Conservation (phyloP, 30 jellyfish, hydroid and myxozoan genomes). For the Morbakka virulenta region DNA sequence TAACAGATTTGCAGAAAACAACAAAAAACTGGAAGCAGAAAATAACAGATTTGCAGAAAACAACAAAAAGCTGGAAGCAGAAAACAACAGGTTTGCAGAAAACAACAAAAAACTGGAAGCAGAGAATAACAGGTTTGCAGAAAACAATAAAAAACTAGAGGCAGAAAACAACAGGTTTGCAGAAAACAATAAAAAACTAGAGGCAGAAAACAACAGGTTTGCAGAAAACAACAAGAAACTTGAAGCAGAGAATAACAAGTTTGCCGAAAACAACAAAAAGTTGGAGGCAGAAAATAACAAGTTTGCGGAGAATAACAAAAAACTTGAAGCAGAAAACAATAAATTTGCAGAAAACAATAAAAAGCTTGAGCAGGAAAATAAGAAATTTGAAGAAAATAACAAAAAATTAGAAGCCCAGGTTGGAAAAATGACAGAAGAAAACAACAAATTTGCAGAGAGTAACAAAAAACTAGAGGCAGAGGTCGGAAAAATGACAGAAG, state of each 20-base stretch:
- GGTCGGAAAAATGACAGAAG: constrained; percentile 68
- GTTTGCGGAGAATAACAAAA: constrained; percentile 64
- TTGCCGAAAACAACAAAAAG: constrained; percentile 48
- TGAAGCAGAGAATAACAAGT: constrained; percentile 61
- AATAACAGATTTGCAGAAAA: constrained; percentile 78
- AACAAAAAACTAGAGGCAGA: constrained; percentile 74
- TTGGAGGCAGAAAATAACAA: constrained; percentile 82
- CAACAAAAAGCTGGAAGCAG: constrained; percentile 76
- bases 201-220: constrained; percentile 59
- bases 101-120: constrained; percentile 63
- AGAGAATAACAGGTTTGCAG: constrained; percentile 78
- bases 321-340: constrained; percentile 64
- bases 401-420: constrained; percentile 62
- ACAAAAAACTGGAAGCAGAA: constrained; percentile 76
- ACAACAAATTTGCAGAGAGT: constrained; percentile 74
- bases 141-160: constrained; percentile 78
- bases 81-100: constrained; percentile 65
- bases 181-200: constrained; percentile 75
- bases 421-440: constrained; percentile 67
- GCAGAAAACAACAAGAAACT: constrained; percentile 70
- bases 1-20: constrained; percentile 33
- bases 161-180: constrained; percentile 64
- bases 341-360: constrained; percentile 56
- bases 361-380: constrained; percentile 79
- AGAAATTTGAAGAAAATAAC: constrained; percentile 67